These are phyloP conservation scores for Globicephala melas DNA, from an alignment of 2,113 vertebrate species.

Conservation along the genomic window DNA sequence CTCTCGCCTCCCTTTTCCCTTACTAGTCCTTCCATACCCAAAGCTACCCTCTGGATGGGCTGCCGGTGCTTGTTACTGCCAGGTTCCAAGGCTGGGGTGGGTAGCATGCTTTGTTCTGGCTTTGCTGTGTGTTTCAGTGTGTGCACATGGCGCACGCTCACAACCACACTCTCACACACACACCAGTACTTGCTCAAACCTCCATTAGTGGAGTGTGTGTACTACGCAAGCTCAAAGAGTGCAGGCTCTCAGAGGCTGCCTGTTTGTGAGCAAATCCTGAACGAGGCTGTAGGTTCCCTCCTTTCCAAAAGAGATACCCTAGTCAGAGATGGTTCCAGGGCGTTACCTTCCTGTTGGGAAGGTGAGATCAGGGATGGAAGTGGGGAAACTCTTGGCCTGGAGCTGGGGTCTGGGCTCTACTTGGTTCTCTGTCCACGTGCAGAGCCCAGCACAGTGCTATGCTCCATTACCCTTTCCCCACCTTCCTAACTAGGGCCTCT, in stretches of 20 bases:
- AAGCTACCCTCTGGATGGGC: constrained; percentile 15
- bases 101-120: constrained; percentile 46
- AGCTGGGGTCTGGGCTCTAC: neutral
- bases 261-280: neutral
- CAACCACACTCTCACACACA: neutral
- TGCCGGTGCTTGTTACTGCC: neutral
- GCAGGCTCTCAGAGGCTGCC: neutral
- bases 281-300: neutral
- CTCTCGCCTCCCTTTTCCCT: constrained; percentile 48
- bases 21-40: constrained; percentile 40
- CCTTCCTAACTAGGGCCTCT: neutral
- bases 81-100: neutral
- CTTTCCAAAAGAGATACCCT: neutral
- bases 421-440: neutral
- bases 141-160: neutral
- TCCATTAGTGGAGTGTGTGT: neutral
- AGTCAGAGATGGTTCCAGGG: neutral
- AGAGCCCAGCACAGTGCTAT: neutral
- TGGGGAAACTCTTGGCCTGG: neutral
- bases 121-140: neutral
- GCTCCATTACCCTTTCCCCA: neutral
- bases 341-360: neutral
- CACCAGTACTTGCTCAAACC: neutral
- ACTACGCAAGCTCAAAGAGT: neutral
- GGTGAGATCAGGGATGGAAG: neutral